Evolutionary conservation across 92 coral and sea anemone species (phyloP).

Genomic region (Bergia sp.): DNA sequence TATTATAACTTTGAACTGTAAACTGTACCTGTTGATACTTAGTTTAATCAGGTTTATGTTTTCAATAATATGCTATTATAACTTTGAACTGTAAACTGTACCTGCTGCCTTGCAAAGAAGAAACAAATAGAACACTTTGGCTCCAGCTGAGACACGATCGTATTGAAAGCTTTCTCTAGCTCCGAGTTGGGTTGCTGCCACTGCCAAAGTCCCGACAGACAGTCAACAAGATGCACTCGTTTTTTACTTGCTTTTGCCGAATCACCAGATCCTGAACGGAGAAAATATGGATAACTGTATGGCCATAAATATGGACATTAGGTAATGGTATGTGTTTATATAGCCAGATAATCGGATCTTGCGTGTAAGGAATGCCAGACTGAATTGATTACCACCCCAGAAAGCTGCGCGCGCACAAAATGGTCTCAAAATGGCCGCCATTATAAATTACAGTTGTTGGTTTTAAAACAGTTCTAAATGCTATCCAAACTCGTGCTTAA

Average conservation of each 20-base stretch:
- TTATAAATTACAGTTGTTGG: too few relatives aligned
- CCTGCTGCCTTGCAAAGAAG: conserved; percentile 68
- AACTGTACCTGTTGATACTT: not conserved
- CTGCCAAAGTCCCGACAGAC: conserved; percentile 67
- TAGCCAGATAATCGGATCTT: too few relatives aligned
- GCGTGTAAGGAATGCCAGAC: too few relatives aligned
- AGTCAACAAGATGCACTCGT: conserved; percentile 35
- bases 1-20: too few relatives aligned
- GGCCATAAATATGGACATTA: not conserved
- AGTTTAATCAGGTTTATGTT: not conserved
- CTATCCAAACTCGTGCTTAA: too few relatives aligned
- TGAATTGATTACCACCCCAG: too few relatives aligned
- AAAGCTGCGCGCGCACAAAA: too few relatives aligned
- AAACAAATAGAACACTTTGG: conserved; percentile 72
- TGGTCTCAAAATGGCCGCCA: too few relatives aligned
- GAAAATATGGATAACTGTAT: not conserved
- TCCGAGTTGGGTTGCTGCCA: conserved; percentile 67
- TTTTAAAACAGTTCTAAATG: too few relatives aligned
- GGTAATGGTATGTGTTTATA: too few relatives aligned
- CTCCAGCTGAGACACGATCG: conserved; percentile 53
- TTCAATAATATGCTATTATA: not conserved
- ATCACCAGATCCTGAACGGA: conserved; percentile 9
- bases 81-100: conserved; percentile 2
- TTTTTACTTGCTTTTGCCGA: conserved; percentile 11
- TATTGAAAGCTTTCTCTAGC: conserved; percentile 69